Base-by-base conservation (phyloP, 2,888 invertebrate genomes). In the Tenthredo mesomela region DNA sequence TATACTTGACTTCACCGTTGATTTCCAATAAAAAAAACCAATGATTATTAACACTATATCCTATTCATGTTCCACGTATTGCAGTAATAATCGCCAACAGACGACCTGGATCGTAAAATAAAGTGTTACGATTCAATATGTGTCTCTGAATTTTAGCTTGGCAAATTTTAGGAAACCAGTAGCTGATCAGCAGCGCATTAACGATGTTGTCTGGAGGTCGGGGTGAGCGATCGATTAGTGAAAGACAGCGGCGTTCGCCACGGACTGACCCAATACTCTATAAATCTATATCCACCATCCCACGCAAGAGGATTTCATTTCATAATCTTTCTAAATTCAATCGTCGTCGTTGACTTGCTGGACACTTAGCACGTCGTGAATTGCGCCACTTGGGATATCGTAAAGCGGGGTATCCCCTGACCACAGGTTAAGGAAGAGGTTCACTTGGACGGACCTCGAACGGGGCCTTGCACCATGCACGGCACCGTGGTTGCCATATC, bases 381-480 rank as follows among this genome's bases (percentile, higher is more conserved):
- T 80, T 80, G 58, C 80, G 61, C 58, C 80, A 80, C 40, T 40
- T 61, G 21, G 21, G 50, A 61, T 58, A 80, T 61, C 80, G 61
- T 10, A 80, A 58, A 37, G 61, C 54, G 54, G 80, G 25, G 77
- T 77, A 54, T 77, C 77, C 54, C 77, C 54, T 40, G 80, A 40
- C 40, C 33, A 4, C 29, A 29, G 78, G 78, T 78, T 78, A 58
- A 78, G 78, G 54, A 80, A 80, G 80, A 80, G 58, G 61, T 80
- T 80, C 61, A 25, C 21, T 61, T 10, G 25, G 80, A 58, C 58
- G 61, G 61, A 21, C 80, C 80, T 37, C 40, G 25, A 61, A 80
- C 80, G 25, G 78, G 80, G 58, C 80, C 80, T 80, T 80, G 80
- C 80, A 80, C 80, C 80, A 80, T 80, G 80, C 80, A 61, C 80